Evolutionary conservation across 1,140 invertebrate species (phyloP).

Genomic region (Ips typographus): DNA sequence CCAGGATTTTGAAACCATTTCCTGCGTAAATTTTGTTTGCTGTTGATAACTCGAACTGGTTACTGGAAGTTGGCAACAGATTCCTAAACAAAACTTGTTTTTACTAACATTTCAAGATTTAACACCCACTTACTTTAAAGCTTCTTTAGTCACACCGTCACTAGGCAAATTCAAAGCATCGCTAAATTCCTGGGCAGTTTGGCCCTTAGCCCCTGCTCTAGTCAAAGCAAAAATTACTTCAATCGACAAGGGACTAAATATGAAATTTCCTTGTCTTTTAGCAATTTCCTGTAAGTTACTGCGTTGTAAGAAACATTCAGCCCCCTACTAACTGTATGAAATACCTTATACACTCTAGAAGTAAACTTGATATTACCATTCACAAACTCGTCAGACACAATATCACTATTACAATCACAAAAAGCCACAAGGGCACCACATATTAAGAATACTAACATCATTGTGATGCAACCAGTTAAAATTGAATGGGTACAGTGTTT

Average conservation of each 20-base stretch:
- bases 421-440: too few species aligned
- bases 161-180: constrained; percentile 20
- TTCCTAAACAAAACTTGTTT: too few species aligned
- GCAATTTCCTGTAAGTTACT: constrained; percentile 20
- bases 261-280: constrained; percentile 8
- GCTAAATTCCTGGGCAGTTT: constrained; percentile 26
- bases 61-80: constrained; percentile 48
- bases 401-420: too few species aligned
- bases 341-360: too few species aligned
- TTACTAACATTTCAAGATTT: not conserved
- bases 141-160: constrained; percentile 11
- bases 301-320: too few species aligned
- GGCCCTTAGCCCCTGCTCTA: constrained; percentile 29
- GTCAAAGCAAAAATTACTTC: constrained; percentile 34
- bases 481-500: too few species aligned
- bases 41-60: constrained; percentile 22
- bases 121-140: constrained; percentile 15
- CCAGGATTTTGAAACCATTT: constrained; percentile 16
- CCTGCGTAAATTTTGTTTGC: constrained; percentile 35
- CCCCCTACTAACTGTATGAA: too few species aligned
- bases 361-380: too few species aligned
- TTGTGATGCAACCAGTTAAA: too few species aligned
- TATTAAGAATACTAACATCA: too few species aligned
- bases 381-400: too few species aligned
- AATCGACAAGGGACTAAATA: constrained; percentile 31